Evolutionary conservation across 2,113 vertebrate species (phyloP), one percentile per base, ranked within the genome.

Genomic region (Harpagus bidentatus): DNA sequence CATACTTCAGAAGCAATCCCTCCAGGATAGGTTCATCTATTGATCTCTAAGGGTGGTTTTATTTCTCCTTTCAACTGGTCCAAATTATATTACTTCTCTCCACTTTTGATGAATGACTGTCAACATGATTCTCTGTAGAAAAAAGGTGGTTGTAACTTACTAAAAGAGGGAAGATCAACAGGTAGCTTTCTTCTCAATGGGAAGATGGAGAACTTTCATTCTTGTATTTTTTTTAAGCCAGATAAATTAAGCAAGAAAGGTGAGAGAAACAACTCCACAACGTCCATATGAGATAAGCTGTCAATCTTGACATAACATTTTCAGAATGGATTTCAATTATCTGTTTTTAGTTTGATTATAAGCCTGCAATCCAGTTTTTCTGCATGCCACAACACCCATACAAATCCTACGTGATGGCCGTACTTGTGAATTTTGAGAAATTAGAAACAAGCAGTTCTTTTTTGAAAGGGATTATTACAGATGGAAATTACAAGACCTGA

Each of bases 51-150:
- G 62, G 38, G 36, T 36, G n/a, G 66, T 79, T 95, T 93, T 88
- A 93, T 81, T 87, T 96, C 55, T 84, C 7, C 38, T 97, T 96
- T 94, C 63, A 86, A 36, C 11, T 65, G 70, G 31, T 84, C 69
- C 25, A 82, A 53, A 79, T 84, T 59, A 9, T 36, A 43, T 31
- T 0, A 71, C 28, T 66, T 88, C 42, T 86, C 38, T 80, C 20
- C 29, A 71, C 34, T 67, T 83, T 16, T 58, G 65, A 92, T 23
- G 43, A 58, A 82, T 32, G 6, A 72, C 61, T 78, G 65, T 40
- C 9, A 6, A 73, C 11, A 62, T 22, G n/a, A 56, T 11, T 62
- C 10, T 58, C 32, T 38, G 31, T 1, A 40, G 23, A 59, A 80
- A 73, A 79, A 78, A 34, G 15, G 34, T 20, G 8, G 3, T n/a